These are phyloP conservation scores for Spilogale gracilis DNA, from an alignment of 2,113 vertebrate species.

Conservation along the genomic window DNA sequence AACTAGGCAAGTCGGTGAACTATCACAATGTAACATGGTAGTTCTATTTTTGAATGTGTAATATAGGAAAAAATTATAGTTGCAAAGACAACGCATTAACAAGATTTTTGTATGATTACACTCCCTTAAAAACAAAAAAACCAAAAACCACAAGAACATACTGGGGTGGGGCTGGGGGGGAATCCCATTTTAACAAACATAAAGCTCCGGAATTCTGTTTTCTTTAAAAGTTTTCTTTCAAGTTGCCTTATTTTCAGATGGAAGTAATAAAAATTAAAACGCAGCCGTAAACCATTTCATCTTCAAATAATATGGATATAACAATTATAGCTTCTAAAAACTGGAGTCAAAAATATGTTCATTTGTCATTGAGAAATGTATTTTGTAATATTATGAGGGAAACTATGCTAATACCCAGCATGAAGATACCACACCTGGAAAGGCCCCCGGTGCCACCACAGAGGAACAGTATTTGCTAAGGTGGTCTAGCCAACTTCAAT, in stretches of 20 bases:
- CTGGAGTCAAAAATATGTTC: not conserved
- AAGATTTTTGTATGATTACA: not conserved
- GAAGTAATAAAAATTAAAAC: conserved; percentile 59
- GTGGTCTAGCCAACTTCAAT: not conserved
- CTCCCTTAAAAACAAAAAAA: not conserved
- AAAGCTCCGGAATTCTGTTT: not conserved
- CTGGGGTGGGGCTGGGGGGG: fast-evolving
- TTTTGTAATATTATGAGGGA: not conserved
- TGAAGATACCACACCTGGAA: not conserved
- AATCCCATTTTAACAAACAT: not conserved
- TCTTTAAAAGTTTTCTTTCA: not conserved
- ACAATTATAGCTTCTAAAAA: conserved; percentile 26
- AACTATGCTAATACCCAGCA: not conserved
- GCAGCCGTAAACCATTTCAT: not conserved
- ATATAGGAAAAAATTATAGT: not conserved
- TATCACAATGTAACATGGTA: not conserved
- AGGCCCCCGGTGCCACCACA: not conserved
- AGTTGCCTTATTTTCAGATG: not conserved
- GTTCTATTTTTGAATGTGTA: not conserved
- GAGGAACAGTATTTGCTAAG: not conserved
- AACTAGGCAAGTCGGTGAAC: not conserved
- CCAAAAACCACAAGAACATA: not conserved
- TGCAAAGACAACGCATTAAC: not conserved
- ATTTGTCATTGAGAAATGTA: not conserved
- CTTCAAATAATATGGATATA: conserved; percentile 54